Evolutionary conservation across 2,888 invertebrate species (phyloP), one percentile per base, ranked within the genome.

Genomic region (Hirtodrosophila cameraria): DNA sequence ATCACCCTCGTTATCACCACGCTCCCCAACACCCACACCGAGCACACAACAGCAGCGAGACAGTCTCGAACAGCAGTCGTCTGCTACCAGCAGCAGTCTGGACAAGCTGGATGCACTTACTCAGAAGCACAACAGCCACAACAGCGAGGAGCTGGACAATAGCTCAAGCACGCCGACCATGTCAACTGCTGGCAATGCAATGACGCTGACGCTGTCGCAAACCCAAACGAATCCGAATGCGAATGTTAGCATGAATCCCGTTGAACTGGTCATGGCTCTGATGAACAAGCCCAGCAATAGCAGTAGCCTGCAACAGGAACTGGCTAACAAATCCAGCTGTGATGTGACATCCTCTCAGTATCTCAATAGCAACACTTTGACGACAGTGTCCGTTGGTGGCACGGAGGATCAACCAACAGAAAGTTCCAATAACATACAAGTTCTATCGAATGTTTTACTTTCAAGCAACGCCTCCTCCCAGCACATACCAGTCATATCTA

Each of bases 261-360:
- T 93, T 30, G 93, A 93, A 76, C 91, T 93, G 88, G 93, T 91
- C 1, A 92, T 93, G 92, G 93, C 93, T 64, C 89, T 93, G 54
- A 92, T 93, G 88, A 92, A 92, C 8, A 91, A 90, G 54, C 60
- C 87, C 3, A 86, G 67, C 36, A 79, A 55, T 49, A 62, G 36
- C 18, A 68, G 50, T 59, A 65, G 31, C 25, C 66, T 73, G 20
- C 80, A 65, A 27, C 87, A 85, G 52, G 90, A 90, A 27, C 38
- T 87, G 38, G 41, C 61, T 23, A 86, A 71, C 43, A 88, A 88
- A 62, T 70, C 87, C 1, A n/a, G n/a, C n/a, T 88, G 74, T 36
- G 89, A 89, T 35, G 58, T 42, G 3, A 48, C 85, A 9, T 70
- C 80, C n/a, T 68, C 76, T 7, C 89, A 89, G 64, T 90, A 86